A percentile compares a stretch with the other conserved stretches of the same genome.
Conservation (phyloP, 2,797 vertebrate genomes). For the Syngnathus rostellatus region DNA sequence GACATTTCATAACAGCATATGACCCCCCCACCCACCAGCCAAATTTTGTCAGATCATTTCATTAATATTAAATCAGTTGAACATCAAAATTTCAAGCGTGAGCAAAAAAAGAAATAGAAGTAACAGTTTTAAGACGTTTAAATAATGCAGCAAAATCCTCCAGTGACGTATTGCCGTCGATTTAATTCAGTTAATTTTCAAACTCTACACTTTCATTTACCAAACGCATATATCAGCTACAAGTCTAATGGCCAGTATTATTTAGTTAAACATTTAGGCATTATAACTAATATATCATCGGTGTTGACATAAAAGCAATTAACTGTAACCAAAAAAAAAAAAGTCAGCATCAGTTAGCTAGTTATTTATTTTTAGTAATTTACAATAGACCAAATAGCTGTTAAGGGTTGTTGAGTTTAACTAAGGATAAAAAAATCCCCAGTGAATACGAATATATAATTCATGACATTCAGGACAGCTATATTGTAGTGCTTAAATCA, state of each 20-base stretch:
- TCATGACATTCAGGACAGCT: constrained; percentile 1
- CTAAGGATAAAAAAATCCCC: not conserved
- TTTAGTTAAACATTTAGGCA: constrained; percentile 5
- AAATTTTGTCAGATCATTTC: not conserved
- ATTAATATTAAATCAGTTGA: not conserved
- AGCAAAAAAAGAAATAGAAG: not conserved
- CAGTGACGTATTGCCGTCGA: not conserved
- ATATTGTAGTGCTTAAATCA: constrained; percentile 1
- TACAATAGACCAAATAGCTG: constrained; percentile 23
- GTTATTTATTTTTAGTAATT: not conserved
- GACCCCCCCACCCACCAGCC: not conserved
- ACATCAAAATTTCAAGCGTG: not conserved
- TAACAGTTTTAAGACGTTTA: not conserved
- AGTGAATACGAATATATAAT: not conserved
- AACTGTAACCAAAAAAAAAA: constrained; percentile 7
- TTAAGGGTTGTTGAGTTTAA: not conserved
- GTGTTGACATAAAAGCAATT: not conserved
- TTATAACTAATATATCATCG: not conserved
- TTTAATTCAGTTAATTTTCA: not conserved
- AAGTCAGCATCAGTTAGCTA: not conserved
- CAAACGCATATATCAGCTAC: not conserved
- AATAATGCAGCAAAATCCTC: constrained; percentile 1
- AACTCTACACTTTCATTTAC: not conserved
- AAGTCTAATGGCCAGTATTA: not conserved
- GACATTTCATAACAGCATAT: constrained; percentile 5